A percentile compares a stretch with the other conserved stretches of the same genome.
These are phyloP conservation scores for Otolemur garnettii DNA, from an alignment of 2,113 vertebrate species.

Conservation along the genomic window DNA sequence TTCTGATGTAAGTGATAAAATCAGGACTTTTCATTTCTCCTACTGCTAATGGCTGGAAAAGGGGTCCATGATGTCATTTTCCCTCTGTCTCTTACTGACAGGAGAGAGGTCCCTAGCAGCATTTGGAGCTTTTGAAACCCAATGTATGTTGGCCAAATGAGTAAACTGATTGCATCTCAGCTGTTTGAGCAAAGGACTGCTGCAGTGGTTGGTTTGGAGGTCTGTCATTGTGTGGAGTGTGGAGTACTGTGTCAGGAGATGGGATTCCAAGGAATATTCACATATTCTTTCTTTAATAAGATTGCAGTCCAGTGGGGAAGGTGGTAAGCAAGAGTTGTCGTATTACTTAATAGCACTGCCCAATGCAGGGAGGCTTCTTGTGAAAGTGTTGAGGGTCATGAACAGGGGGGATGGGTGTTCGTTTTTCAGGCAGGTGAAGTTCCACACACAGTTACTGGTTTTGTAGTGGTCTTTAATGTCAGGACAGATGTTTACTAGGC, in stretches of 20 bases:
- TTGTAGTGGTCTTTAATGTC: neutral
- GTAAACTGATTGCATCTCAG: neutral
- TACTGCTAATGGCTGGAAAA: neutral
- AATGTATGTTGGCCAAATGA: neutral
- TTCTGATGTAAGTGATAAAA: neutral
- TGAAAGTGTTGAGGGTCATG: neutral
- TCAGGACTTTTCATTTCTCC: neutral
- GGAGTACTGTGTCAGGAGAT: neutral
- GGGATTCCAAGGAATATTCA: neutral
- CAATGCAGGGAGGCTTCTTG: neutral
- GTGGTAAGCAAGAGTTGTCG: neutral
- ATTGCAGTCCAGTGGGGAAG: neutral
- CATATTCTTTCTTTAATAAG: constrained; percentile 36
- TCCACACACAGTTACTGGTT: neutral
- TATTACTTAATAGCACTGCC: neutral
- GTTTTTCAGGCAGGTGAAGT: neutral
- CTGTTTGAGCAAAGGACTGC: neutral
- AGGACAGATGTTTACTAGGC: neutral
- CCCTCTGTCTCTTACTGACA: neutral
- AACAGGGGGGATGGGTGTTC: neutral
- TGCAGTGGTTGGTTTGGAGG: neutral
- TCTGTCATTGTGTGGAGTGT: neutral
- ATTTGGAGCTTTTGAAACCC: neutral
- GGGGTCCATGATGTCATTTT: neutral
- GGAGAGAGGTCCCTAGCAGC: neutral